Conservation (phyloP, 2,113 vertebrate genomes). For the Zosterops hypoxanthus region DNA sequence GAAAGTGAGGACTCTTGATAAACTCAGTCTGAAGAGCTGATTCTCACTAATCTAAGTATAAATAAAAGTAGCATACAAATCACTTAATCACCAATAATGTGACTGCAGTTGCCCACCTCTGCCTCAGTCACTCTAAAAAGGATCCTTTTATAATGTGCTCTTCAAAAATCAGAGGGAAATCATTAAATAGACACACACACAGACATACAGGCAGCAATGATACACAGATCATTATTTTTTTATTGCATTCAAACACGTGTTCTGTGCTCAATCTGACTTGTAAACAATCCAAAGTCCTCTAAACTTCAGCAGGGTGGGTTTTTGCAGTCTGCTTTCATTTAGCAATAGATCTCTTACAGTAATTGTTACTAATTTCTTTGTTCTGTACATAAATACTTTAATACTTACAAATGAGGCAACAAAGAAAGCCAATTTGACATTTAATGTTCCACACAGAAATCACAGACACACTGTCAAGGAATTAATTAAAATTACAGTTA, state of each 20-base stretch:
- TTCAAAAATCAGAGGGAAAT: not conserved
- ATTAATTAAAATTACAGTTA: constrained; percentile 57
- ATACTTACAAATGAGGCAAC: constrained; percentile 41
- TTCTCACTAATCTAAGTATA: not conserved
- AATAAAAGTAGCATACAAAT: not conserved
- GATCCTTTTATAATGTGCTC: not conserved
- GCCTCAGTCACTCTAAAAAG: not conserved
- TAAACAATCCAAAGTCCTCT: not conserved
- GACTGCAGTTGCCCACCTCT: not conserved
- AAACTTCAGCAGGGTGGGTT: not conserved
- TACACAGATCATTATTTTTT: not conserved
- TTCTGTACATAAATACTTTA: constrained; percentile 4
- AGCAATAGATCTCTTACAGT: not conserved
- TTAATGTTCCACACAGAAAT: constrained; percentile 16
- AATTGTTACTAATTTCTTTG: constrained; percentile 20
- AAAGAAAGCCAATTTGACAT: constrained; percentile 50
- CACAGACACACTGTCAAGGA: not conserved
- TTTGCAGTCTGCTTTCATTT: not conserved
- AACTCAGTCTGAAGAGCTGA: not conserved
- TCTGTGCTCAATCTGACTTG: not conserved
- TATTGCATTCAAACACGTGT: not conserved
- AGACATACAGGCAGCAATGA: not conserved
- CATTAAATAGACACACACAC: not conserved
- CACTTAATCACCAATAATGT: not conserved
- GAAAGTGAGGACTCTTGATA: not conserved